Conservation (phyloP, 2,797 vertebrate species). For the Podarcis lilfordi region DNA sequence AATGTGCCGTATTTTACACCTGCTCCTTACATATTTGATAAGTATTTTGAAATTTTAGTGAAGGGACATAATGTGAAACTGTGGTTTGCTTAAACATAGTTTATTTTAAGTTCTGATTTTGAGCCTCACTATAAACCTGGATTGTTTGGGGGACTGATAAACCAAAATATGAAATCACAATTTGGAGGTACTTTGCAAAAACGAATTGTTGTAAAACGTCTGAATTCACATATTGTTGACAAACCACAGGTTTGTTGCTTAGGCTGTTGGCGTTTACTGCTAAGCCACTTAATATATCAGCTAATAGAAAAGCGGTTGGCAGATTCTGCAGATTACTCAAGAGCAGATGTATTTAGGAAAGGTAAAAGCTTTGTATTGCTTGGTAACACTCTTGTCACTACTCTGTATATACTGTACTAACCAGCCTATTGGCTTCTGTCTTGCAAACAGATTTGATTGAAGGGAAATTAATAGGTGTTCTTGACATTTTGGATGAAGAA, state of each 20-base stretch:
- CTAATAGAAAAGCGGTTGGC: neutral
- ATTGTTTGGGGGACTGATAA: neutral
- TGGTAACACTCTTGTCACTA: neutral
- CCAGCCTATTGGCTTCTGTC: slow-evolving; percentile 21
- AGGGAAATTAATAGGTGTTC: slow-evolving; percentile 90
- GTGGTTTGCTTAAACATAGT: neutral
- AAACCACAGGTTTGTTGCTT: neutral
- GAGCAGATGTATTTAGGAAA: neutral
- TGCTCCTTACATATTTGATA: neutral
- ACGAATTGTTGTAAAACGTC: neutral
- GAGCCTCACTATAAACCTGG: neutral
- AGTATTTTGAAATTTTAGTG: neutral
- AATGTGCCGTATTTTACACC: neutral
- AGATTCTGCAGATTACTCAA: neutral
- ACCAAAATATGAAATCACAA: neutral
- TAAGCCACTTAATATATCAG: neutral
- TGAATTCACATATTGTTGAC: neutral
- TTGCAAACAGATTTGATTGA: slow-evolving; percentile 91
- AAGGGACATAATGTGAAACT: neutral
- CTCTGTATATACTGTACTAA: neutral
- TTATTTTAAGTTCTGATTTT: neutral
- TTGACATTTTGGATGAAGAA: slow-evolving; percentile 99
- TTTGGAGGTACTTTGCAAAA: neutral
- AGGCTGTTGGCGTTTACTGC: neutral
- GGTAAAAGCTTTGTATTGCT: neutral